Evolutionary conservation across 2,113 vertebrate genomes (phyloP).

Genomic region (Prunella fulvescens): DNA sequence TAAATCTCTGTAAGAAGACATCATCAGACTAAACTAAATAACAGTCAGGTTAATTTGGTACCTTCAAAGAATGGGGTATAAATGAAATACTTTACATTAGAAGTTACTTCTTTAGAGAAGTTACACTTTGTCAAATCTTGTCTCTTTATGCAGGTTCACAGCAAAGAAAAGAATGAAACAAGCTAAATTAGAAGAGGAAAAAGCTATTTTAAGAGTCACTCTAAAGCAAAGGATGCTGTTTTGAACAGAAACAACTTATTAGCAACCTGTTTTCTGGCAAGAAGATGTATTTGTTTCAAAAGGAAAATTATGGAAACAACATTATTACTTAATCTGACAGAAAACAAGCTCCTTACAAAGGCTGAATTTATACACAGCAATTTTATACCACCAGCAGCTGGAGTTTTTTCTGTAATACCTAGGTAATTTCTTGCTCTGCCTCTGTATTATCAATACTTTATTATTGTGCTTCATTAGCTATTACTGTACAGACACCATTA

Average conservation of each 20-base stretch:
- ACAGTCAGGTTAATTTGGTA: neutral
- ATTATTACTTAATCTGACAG: neutral
- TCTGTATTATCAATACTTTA: neutral
- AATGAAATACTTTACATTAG: neutral
- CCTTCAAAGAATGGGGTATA: neutral
- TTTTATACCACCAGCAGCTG: neutral
- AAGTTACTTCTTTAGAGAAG: neutral
- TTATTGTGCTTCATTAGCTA: neutral
- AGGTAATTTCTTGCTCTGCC: neutral
- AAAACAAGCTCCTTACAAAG: neutral
- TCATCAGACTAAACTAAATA: neutral
- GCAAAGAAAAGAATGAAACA: neutral
- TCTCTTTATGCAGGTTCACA: neutral
- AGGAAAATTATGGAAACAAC: neutral
- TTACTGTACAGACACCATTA: neutral
- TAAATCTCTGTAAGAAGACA: neutral
- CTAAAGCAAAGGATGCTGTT: neutral
- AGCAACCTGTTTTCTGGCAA: neutral
- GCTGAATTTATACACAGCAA: neutral
- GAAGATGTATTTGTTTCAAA: neutral
- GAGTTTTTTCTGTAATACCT: neutral
- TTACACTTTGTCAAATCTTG: neutral
- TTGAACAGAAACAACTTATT: neutral
- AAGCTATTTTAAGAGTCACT: neutral
- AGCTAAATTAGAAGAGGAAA: neutral